Evolutionary conservation across 2,888 invertebrate species (phyloP).

Genomic region (Xestia rhomboidea): DNA sequence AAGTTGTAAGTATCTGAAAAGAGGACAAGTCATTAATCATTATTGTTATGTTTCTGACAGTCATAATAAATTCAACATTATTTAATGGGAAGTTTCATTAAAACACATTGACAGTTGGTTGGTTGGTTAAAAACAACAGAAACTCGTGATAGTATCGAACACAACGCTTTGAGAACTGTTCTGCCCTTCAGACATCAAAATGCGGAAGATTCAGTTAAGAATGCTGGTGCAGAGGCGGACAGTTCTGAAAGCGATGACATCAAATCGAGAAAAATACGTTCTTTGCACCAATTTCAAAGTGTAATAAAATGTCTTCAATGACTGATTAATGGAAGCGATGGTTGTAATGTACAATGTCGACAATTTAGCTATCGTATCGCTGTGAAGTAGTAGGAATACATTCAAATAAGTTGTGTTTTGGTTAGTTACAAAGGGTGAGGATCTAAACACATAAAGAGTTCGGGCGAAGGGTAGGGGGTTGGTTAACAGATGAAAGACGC

Average conservation of each 20-base stretch:
- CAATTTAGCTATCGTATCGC: slow-evolving; percentile 83
- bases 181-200: slow-evolving; percentile 59
- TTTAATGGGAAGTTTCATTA: slow-evolving; percentile 22
- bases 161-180: slow-evolving; percentile 65
- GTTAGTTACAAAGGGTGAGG: slow-evolving; percentile 89
- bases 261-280: slow-evolving; percentile 65
- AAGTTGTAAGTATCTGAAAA: slow-evolving; percentile 59
- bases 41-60: slow-evolving; percentile 30
- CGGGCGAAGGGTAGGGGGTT: slow-evolving; percentile 89
- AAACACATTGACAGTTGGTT: slow-evolving; percentile 44
- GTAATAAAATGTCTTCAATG: slow-evolving; percentile 78
- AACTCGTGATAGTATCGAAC: slow-evolving; percentile 26
- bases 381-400: slow-evolving; percentile 86
- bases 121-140: slow-evolving; percentile 48
- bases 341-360: slow-evolving; percentile 89
- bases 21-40: slow-evolving; percentile 56
- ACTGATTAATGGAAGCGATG: slow-evolving; percentile 88
- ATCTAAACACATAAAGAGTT: slow-evolving; percentile 91
- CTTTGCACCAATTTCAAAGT: slow-evolving; percentile 88
- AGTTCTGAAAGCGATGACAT: slow-evolving; percentile 65
- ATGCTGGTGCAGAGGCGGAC: slow-evolving; percentile 56
- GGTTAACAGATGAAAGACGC: slow-evolving; percentile 95
- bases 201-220: slow-evolving; percentile 58
- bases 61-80: slow-evolving; percentile 46
- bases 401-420: slow-evolving; percentile 88